Conservation (phyloP, 1,140 invertebrate species). For the Anagrus nilaparvatae region DNA sequence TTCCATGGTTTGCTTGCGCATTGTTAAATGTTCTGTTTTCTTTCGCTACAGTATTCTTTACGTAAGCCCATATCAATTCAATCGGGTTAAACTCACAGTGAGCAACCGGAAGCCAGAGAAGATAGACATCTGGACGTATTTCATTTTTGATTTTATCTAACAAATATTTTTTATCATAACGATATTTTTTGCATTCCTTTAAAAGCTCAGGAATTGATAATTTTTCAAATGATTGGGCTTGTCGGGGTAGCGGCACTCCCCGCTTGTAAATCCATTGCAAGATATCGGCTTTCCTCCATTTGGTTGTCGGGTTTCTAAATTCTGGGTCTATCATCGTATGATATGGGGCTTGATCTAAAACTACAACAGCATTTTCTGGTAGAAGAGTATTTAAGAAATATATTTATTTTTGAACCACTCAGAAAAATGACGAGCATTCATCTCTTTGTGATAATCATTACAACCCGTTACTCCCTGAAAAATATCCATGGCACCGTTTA, state of each 20-base stretch:
- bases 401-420: slow-evolving; percentile 16
- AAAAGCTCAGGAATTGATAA: too few relatives aligned
- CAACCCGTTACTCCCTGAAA: neutral
- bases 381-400: slow-evolving; percentile 20
- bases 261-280: neutral
- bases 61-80: too few relatives aligned
- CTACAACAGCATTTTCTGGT: slow-evolving; percentile 13
- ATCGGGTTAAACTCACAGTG: too few relatives aligned
- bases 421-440: slow-evolving; percentile 5
- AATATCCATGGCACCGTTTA: slow-evolving; percentile 1
- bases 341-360: slow-evolving; percentile 16
- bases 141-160: too few relatives aligned
- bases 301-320: slow-evolving; percentile 1
- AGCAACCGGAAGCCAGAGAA: too few relatives aligned
- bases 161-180: too few relatives aligned
- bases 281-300: neutral
- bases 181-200: too few relatives aligned
- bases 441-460: neutral
- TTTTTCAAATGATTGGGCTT: neutral
- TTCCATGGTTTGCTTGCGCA: too few relatives aligned
- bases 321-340: slow-evolving; percentile 3
- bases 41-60: too few relatives aligned
- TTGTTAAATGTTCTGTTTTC: too few relatives aligned
- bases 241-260: neutral
- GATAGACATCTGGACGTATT: too few relatives aligned